Percentiles rank a stretch among this genome's conserved stretches.
Conservation (phyloP, 2,113 vertebrate species). For the Dipodomys spectabilis region DNA sequence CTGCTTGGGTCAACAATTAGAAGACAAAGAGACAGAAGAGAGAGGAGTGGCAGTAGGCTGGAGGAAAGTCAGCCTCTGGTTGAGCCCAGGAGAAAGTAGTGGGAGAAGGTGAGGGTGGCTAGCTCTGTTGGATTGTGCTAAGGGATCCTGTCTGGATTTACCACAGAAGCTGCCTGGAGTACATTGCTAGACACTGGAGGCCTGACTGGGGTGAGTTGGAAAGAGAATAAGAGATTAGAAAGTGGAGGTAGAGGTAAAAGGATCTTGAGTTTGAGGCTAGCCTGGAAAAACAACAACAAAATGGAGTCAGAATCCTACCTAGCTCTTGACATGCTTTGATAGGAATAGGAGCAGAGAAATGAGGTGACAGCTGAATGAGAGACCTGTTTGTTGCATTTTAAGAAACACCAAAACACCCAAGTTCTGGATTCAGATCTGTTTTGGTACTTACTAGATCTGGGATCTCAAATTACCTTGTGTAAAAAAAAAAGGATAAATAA, state of each 20-base stretch:
- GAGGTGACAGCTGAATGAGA: background rate
- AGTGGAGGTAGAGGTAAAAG: no score
- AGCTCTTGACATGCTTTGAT: background rate
- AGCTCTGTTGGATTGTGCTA: rapidly evolving
- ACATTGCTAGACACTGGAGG: background rate
- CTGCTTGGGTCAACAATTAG: background rate
- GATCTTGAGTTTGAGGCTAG: no score
- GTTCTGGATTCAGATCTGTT: background rate
- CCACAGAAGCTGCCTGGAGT: background rate
- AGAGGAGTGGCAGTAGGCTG: background rate
- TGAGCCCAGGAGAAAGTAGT: background rate
- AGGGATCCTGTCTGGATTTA: no score
- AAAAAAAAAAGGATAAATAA: background rate
- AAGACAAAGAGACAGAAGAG: background rate
- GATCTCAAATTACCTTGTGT: background rate
- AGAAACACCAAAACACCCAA: background rate
- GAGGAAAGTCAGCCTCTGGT: background rate
- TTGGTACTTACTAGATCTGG: background rate
- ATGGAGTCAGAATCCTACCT: background rate
- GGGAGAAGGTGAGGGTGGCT: background rate
- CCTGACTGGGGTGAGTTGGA: background rate
- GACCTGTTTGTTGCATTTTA: background rate
- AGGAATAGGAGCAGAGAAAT: background rate
- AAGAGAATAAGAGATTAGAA: background rate
- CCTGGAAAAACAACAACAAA: background rate